phyloP scores from a whole-genome alignment of 2,113 vertebrate genomes.

The Lichenostomus cassidix region DNA sequence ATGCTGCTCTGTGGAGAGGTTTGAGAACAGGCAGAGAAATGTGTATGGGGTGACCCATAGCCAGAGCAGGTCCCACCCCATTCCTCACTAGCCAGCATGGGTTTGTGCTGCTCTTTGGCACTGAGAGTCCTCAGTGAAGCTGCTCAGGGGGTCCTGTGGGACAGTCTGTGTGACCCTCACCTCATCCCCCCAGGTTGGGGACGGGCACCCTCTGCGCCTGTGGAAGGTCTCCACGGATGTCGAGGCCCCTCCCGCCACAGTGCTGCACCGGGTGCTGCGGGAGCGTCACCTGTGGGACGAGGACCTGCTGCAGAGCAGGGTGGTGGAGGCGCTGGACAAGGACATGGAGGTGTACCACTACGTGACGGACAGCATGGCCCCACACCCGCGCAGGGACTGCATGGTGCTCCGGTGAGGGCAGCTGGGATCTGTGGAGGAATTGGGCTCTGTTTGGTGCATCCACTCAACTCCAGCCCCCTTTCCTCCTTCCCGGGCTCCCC shows the following conservation, averaged over 20 bases:
- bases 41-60: background rate
- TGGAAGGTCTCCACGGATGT: constrained; percentile 83
- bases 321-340: constrained; percentile 80
- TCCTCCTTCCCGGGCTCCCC: background rate
- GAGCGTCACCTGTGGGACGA: constrained; percentile 88
- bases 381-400: constrained; percentile 81
- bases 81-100: background rate
- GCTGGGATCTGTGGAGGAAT: fast-evolving
- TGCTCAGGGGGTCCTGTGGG: fast-evolving
- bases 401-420: constrained; percentile 80
- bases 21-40: background rate
- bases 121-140: background rate
- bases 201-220: constrained; percentile 78
- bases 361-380: constrained; percentile 85
- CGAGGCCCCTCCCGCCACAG: constrained; percentile 72
- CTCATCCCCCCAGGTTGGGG: constrained; percentile 67
- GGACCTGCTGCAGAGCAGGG: constrained; percentile 81
- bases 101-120: fast-evolving
- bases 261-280: constrained; percentile 82
- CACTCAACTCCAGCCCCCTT: background rate
- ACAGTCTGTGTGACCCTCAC: background rate
- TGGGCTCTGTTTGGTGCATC: background rate
- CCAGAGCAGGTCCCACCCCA: background rate
- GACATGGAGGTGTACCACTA: constrained; percentile 84
- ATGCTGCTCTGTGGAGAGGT: background rate